phyloP scores from a whole-genome alignment of 2,797 vertebrate genomes.

The Muraenolepis orangiensis region DNA sequence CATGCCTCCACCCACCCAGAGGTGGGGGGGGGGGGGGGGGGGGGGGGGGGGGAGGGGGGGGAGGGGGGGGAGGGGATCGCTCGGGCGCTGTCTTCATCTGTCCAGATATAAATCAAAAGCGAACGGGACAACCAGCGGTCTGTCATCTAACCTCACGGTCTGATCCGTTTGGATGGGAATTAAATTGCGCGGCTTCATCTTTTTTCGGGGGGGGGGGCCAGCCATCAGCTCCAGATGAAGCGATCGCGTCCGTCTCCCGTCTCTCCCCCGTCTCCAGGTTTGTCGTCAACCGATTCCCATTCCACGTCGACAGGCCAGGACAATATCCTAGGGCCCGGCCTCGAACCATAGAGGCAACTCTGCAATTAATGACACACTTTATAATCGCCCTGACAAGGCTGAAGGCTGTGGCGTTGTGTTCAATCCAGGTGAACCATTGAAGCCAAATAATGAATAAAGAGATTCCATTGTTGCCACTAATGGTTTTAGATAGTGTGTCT shows the following conservation, averaged over 20 bases:
- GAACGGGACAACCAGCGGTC: conserved; percentile 32
- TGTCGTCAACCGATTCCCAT: conserved; percentile 16
- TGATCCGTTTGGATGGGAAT: conserved; percentile 23
- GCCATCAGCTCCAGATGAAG: conserved; percentile 1
- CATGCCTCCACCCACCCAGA: no score
- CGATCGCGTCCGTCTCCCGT: no score
- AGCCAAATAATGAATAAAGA: no score
- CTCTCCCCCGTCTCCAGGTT: background rate
- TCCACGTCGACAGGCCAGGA: conserved; percentile 24
- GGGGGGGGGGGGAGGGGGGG: no score
- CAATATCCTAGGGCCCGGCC: background rate
- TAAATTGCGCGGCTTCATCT: conserved; percentile 9
- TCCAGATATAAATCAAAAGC: conserved; percentile 40
- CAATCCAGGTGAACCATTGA: conserved; percentile 17
- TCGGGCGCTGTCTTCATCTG: conserved; percentile 36
- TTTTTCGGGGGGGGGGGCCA: no score
- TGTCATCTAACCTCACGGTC: conserved; percentile 17
- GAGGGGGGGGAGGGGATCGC: conserved; percentile 21
- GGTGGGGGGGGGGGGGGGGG: no score
- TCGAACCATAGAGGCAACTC: background rate
- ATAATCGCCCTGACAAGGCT: background rate
- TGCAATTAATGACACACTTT: background rate
- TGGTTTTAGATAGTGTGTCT: conserved; percentile 2
- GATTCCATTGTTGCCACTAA: background rate
- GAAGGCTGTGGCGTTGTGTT: conserved; percentile 10